Conservation (phyloP, 2,113 vertebrate genomes). For the Heterotis niloticus region DNA sequence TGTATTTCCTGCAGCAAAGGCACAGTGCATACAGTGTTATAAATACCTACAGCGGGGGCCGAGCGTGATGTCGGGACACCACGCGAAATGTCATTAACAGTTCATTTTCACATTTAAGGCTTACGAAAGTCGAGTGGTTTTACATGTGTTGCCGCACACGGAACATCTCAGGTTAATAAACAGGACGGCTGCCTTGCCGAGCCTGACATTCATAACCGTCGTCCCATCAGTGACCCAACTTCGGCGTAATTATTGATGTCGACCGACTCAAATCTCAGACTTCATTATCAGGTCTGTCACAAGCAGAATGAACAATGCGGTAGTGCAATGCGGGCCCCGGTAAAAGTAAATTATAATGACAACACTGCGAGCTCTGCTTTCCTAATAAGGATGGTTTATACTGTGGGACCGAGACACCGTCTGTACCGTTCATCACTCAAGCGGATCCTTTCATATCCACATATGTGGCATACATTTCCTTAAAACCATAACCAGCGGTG, state of each 20-base stretch:
- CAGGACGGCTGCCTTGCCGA: neutral
- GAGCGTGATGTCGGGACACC: neutral
- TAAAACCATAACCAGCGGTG: neutral
- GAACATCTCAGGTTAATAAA: neutral
- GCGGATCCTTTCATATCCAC: neutral
- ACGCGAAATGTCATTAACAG: neutral
- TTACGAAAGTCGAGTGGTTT: neutral
- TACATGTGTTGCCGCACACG: neutral
- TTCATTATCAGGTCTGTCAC: slow-evolving; percentile 38
- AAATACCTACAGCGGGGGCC: too few relatives aligned
- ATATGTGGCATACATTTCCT: neutral
- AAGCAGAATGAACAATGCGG: slow-evolving; percentile 20
- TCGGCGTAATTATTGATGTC: slow-evolving; percentile 31
- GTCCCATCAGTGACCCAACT: slow-evolving; percentile 10
- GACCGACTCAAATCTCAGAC: slow-evolving; percentile 20
- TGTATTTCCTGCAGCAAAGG: too few relatives aligned
- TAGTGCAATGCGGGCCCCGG: neutral
- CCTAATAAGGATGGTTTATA: neutral
- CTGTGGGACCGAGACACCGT: neutral
- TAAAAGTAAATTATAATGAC: neutral
- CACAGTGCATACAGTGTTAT: too few relatives aligned
- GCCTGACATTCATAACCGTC: neutral
- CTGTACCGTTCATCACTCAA: too few relatives aligned
- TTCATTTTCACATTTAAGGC: neutral
- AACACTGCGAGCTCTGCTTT: too few relatives aligned